Percentiles rank a stretch among this genome's conserved stretches.
Conservation (phyloP, 2,888 invertebrate genomes). For the Pollenia griseotomentosa region DNA sequence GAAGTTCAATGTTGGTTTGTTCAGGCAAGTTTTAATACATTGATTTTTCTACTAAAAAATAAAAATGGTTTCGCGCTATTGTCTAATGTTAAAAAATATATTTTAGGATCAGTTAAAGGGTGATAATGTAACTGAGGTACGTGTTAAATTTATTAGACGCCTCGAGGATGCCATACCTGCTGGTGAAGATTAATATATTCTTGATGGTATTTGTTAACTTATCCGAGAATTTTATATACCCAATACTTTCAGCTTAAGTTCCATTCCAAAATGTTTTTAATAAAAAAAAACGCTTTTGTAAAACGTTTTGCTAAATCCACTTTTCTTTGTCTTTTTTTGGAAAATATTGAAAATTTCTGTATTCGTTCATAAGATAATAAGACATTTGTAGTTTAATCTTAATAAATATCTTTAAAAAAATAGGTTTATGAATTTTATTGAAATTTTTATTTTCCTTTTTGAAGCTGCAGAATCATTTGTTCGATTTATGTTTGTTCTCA, state of each 20-base stretch:
- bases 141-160: slow-evolving; percentile 96
- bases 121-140: slow-evolving; percentile 95
- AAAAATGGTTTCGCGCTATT: neutral
- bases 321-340: neutral
- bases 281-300: slow-evolving; percentile 9
- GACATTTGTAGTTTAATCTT: slow-evolving; percentile 11
- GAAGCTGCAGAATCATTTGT: no score
- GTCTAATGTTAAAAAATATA: neutral
- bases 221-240: slow-evolving; percentile 17
- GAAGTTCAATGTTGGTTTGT: slow-evolving; percentile 98
- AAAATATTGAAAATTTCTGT: neutral
- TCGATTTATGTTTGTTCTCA: neutral
- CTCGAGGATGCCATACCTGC: slow-evolving; percentile 99
- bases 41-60: no score
- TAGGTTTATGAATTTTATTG: no score
- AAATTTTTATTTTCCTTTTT: no score
- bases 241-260: slow-evolving; percentile 51
- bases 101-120: slow-evolving; percentile 95
- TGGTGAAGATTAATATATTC: slow-evolving; percentile 93
- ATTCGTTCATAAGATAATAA: neutral
- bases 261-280: slow-evolving; percentile 58
- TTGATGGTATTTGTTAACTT: neutral
- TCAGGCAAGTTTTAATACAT: slow-evolving; percentile 84
- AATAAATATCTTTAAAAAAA: neutral
- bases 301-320: neutral